A percentile compares a stretch with the other conserved stretches of the same genome.
Evolutionary conservation across 2,113 vertebrate species (phyloP).

Genomic region (Lophochroa leadbeateri): DNA sequence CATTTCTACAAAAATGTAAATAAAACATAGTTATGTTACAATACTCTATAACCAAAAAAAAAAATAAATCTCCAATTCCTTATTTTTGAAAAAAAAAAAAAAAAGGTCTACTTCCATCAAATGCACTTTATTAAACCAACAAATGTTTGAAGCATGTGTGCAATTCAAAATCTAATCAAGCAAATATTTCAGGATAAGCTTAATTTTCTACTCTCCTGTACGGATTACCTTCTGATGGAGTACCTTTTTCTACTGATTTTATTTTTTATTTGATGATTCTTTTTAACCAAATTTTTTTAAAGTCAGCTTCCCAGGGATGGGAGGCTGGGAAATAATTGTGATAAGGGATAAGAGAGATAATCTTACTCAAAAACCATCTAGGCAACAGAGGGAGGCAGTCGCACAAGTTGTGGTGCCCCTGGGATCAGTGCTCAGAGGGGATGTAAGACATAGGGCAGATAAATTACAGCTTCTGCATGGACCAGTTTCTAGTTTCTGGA

Average conservation of each 20-base stretch:
- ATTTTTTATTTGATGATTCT: not conserved
- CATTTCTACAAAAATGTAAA: not conserved
- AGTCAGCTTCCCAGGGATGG: not conserved
- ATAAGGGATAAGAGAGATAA: not conserved
- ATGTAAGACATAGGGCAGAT: not conserved
- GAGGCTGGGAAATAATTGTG: not conserved
- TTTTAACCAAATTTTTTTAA: not conserved
- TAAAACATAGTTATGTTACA: not conserved
- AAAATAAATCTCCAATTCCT: not conserved
- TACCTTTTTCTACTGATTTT: not conserved
- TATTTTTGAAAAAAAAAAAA: not conserved
- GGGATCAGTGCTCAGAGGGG: not conserved
- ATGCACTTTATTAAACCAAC: not conserved
- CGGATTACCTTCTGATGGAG: not conserved
- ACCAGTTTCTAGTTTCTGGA: not conserved
- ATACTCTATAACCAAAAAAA: not conserved
- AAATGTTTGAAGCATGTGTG: not conserved
- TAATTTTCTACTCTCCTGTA: not conserved
- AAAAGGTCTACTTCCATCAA: not conserved
- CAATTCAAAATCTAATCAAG: not conserved
- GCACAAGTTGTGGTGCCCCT: rapidly evolving
- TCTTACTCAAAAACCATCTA: not conserved
- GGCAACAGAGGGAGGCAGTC: not conserved
- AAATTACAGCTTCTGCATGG: not conserved
- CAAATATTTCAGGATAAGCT: not conserved